Percentiles rank a stretch among this genome's conserved stretches.
Evolutionary conservation across 2,113 vertebrate genomes (phyloP).

Genomic region (Lophotis ruficrista): DNA sequence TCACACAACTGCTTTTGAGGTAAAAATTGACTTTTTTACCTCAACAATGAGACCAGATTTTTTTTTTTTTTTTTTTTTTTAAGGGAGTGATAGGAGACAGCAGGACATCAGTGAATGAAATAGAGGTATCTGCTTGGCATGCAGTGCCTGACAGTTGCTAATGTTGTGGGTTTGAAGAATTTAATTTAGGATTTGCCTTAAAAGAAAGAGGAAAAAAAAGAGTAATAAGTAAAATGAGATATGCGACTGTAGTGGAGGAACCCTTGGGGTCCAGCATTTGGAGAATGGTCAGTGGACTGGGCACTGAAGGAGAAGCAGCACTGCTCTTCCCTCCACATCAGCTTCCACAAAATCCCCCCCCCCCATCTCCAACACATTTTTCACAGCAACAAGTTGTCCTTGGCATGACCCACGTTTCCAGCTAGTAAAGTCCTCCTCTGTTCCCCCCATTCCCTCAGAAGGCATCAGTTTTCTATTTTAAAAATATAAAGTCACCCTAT

Average conservation of each 20-base stretch:
- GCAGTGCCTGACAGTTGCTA: neutral
- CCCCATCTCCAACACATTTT: neutral
- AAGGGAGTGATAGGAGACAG: neutral
- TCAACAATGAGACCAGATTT: neutral
- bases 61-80: neutral
- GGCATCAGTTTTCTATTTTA: slow-evolving; percentile 63
- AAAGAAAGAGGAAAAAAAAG: neutral
- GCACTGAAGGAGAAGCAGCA: neutral
- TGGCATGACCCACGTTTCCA: slow-evolving; percentile 54
- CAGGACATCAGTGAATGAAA: neutral
- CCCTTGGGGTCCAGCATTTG: neutral
- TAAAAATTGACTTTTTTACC: neutral
- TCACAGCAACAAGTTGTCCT: slow-evolving; percentile 51
- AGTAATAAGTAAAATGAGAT: neutral
- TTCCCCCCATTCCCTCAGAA: slow-evolving; percentile 44
- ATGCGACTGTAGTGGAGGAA: neutral
- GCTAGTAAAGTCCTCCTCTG: slow-evolving; percentile 18
- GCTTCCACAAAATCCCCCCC: neutral
- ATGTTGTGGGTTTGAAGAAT: neutral
- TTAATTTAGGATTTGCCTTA: neutral
- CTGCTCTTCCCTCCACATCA: neutral
- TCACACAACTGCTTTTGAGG: neutral
- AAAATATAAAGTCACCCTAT: slow-evolving; percentile 68
- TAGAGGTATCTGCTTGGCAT: neutral
- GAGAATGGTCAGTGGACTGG: neutral